Percentiles rank a stretch among this genome's conserved stretches.
Conservation (phyloP, 2,797 vertebrate species). For the Coregonus ussuriensis region DNA sequence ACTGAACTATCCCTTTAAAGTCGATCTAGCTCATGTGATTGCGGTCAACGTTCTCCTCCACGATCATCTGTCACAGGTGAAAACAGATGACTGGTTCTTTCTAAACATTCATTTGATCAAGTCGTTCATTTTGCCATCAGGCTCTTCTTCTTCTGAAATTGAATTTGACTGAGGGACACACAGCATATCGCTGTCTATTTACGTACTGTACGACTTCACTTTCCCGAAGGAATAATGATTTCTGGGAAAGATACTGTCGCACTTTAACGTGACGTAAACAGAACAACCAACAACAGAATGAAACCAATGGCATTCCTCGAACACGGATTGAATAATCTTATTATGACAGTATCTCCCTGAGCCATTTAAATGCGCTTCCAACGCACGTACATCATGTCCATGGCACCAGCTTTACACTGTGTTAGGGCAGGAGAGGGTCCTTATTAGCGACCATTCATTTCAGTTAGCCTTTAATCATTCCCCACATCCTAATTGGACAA, state of each 20-base stretch:
- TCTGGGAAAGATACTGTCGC: slow-evolving; percentile 22
- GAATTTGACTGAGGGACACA: slow-evolving; percentile 42
- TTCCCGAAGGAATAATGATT: slow-evolving; percentile 40
- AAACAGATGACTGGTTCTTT: slow-evolving; percentile 38
- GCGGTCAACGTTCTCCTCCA: not conserved
- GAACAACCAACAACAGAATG: slow-evolving; percentile 35
- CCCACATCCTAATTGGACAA: slow-evolving; percentile 4
- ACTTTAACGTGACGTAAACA: slow-evolving; percentile 22
- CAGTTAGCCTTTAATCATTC: not conserved
- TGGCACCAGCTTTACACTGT: slow-evolving; percentile 10
- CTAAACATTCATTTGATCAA: slow-evolving; percentile 52
- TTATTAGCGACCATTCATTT: not conserved
- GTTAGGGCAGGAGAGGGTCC: slow-evolving; percentile 6
- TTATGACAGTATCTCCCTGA: slow-evolving; percentile 8
- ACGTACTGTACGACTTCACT: slow-evolving; percentile 49
- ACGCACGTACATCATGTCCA: slow-evolving; percentile 4
- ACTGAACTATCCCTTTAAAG: no score
- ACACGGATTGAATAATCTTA: not conserved
- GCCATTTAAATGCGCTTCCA: slow-evolving; percentile 1
- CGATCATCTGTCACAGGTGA: slow-evolving; percentile 55
- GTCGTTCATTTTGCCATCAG: slow-evolving; percentile 49
- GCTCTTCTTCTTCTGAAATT: slow-evolving; percentile 36
- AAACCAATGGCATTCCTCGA: not conserved
- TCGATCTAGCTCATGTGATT: not conserved
- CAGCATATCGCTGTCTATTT: slow-evolving; percentile 25